These are phyloP conservation scores for Carterocephalus palaemon DNA, from an alignment of 2,888 invertebrate species.

Conservation along the genomic window DNA sequence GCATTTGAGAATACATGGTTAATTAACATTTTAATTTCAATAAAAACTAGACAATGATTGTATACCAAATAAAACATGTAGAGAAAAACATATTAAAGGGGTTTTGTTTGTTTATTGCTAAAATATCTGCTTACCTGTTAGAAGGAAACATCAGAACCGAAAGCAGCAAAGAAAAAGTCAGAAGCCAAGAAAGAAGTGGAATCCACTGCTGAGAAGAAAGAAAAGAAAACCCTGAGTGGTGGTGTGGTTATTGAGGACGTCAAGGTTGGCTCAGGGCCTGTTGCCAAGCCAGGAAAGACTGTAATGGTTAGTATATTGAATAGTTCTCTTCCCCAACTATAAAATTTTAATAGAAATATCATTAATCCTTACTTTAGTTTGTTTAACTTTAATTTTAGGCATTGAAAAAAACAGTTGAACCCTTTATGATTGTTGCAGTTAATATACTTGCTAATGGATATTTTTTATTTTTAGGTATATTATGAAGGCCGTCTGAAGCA, in stretches of 20 bases:
- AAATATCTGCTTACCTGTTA: no score
- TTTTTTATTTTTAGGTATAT: slow-evolving; percentile 78
- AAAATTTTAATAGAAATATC: not conserved
- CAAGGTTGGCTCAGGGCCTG: slow-evolving; percentile 86
- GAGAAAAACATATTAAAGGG: no score
- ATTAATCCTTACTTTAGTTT: no score
- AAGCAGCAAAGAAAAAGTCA: slow-evolving; percentile 62
- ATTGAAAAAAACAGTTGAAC: no score
- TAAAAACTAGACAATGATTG: no score
- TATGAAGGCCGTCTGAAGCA: slow-evolving; percentile 90
- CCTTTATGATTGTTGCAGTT: no score
- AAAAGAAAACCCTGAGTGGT: slow-evolving; percentile 82
- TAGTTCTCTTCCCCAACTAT: not conserved
- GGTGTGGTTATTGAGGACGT: slow-evolving; percentile 90
- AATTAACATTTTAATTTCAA: no score
- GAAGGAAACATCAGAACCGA: slow-evolving; percentile 53
- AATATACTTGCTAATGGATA: not conserved
- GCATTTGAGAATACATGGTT: no score
- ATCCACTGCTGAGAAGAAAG: slow-evolving; percentile 52
- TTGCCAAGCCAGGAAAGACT: slow-evolving; percentile 87
- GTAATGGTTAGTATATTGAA: slow-evolving; percentile 68
- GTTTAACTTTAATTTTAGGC: no score
- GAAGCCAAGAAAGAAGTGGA: slow-evolving; percentile 53
- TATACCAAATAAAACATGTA: no score
- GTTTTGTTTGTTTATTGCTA: no score